These are phyloP conservation scores for Hybognathus amarus DNA, from an alignment of 2,797 vertebrate genomes.

Conservation along the genomic window DNA sequence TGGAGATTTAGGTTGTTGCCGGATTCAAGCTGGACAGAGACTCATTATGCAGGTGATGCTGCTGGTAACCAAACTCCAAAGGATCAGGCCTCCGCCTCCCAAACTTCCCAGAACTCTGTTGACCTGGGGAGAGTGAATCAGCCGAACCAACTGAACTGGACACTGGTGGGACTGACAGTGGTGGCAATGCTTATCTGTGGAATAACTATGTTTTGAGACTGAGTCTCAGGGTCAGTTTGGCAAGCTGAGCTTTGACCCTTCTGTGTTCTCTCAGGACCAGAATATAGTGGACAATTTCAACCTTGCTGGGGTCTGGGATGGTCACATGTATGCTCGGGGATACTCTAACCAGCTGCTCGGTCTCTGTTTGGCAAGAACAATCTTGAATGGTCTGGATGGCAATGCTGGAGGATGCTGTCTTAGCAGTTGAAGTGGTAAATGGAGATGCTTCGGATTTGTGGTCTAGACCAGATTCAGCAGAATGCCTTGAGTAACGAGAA, in stretches of 20 bases:
- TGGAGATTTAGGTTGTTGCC: constrained; percentile 94
- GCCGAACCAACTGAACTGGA: constrained; percentile 86
- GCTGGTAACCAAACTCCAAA: constrained; percentile 95
- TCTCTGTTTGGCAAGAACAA: constrained; percentile 96
- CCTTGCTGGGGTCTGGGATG: constrained; percentile 89
- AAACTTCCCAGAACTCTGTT: constrained; percentile 86
- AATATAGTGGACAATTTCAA: constrained; percentile 98
- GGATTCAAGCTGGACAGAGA: constrained; percentile 92
- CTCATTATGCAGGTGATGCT: constrained; percentile 89
- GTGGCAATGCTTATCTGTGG: constrained; percentile 91
- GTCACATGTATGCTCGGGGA: constrained; percentile 95
- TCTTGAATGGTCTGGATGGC: constrained; percentile 95
- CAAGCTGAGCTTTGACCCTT: constrained; percentile 95
- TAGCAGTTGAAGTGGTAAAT: constrained; percentile 58
- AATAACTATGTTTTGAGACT: constrained; percentile 87
- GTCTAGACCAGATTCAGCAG: constrained; percentile 79
- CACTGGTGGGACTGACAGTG: constrained; percentile 85
- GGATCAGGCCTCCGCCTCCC: constrained; percentile 94
- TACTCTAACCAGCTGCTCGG: constrained; percentile 86
- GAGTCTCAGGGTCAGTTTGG: constrained; percentile 92
- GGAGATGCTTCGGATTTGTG: constrained; percentile 74
- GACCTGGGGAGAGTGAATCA: constrained; percentile 79
- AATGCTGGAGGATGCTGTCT: constrained; percentile 84
- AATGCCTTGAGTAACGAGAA: constrained; percentile 87
- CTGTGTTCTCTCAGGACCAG: constrained; percentile 93